Evolutionary conservation across 2,888 invertebrate species (phyloP), one percentile per base, ranked within the genome.

Genomic region (Idaea straminata): DNA sequence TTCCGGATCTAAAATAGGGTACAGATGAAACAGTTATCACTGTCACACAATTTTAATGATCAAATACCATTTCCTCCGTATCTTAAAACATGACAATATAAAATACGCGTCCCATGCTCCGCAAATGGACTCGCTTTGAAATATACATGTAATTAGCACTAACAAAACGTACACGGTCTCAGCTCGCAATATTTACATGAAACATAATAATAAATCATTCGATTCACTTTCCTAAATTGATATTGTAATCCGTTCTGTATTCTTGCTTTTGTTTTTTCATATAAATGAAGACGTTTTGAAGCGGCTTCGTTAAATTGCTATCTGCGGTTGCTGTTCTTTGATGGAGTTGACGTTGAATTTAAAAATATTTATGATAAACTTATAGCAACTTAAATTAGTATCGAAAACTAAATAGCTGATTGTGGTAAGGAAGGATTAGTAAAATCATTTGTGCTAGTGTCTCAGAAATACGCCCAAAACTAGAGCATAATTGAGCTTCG

Each of bases 141-240:
- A 47, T 47, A 47, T 47, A 47, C 47, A 73, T 78, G 81, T 83
- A 84, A 86, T 86, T 83, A 85, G 82, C 78, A 74, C 69, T 69
- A 74, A 77, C 78, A 74, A 78, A 79, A 78, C 77, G 74, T 75
- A 75, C 67, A 66, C 71, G 74, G 72, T 62, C 69, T 62, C 70
- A 76, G 74, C 77, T 75, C 72, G 83, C 81, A 80, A 86, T 89
- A 89, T 90, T 87, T 88, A 89, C 89, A 87, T 85, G 85, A 72
- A 76, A 78, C 84, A 81, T 79, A 78, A 82, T 85, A 87, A 92
- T 92, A 92, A 92, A 92, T 92, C 92, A 91, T 81, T 81, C 79
- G 83, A 75, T 88, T 88, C 91, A 92, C 91, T 92, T 92, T 91
- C 87, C 91, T 92, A 92, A 92, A 92, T 92, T 92, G 92, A 92